phyloP scores from a whole-genome alignment of 1,140 invertebrate species.

The Phymastichus coffea region DNA sequence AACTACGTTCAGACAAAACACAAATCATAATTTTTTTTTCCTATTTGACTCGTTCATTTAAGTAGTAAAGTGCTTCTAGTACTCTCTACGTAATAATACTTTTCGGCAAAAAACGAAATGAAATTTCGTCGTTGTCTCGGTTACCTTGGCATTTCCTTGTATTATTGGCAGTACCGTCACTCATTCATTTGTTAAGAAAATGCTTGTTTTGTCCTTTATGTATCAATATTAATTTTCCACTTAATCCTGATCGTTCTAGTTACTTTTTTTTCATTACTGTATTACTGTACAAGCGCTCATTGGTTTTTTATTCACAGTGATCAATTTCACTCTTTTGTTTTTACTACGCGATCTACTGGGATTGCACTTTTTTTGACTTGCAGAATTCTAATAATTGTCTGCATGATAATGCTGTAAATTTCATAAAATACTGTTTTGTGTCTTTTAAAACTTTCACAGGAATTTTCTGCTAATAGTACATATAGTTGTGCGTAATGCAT shows the following conservation, averaged over 20 bases:
- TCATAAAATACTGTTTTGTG: conserved; percentile 14
- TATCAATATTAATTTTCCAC: neutral
- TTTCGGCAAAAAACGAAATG: conserved; percentile 22
- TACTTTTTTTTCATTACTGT: neutral
- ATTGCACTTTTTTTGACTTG: conserved; percentile 23
- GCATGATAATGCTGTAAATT: neutral
- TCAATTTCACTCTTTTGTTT: neutral
- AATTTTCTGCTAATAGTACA: no score
- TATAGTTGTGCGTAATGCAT: no score
- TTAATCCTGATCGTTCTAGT: neutral
- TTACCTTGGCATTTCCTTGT: conserved; percentile 18
- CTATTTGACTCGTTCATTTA: neutral
- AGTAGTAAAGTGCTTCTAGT: conserved; percentile 15
- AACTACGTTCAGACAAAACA: no score
- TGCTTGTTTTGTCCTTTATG: conserved; percentile 3
- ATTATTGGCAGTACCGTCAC: neutral
- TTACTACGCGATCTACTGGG: conserved; percentile 3
- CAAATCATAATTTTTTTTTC: conserved; percentile 4
- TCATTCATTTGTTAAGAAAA: conserved; percentile 23
- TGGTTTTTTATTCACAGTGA: neutral
- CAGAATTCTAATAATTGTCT: no score
- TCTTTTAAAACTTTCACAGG: no score
- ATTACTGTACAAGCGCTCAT: neutral
- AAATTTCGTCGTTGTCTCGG: conserved; percentile 22
- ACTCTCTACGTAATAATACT: conserved; percentile 18